A percentile compares a stretch with the other conserved stretches of the same genome.
phyloP scores from a whole-genome alignment of 2,113 vertebrate species.

The Holacanthus passer region DNA sequence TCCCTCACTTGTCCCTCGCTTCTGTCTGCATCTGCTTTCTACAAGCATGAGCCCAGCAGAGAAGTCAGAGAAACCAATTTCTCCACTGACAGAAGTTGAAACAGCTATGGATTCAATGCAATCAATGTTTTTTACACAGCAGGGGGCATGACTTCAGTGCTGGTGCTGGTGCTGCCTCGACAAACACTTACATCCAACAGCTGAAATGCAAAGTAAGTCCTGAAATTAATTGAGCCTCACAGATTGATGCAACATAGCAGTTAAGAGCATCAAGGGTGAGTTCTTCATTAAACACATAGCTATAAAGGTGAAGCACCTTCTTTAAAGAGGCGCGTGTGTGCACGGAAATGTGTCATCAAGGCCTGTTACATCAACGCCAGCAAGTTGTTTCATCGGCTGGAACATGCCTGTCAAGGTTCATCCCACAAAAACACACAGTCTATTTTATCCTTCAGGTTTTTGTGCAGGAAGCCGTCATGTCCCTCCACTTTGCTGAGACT shows the following conservation, averaged over 20 bases:
- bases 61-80: neutral
- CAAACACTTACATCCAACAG: slow-evolving; percentile 1
- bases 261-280: neutral
- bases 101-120: neutral
- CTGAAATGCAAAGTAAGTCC: slow-evolving; percentile 16
- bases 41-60: neutral
- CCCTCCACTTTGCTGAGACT: slow-evolving; percentile 37
- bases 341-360: neutral
- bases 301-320: neutral
- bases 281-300: neutral
- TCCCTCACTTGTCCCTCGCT: neutral
- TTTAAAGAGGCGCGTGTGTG: neutral
- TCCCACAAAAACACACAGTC: neutral
- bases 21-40: neutral
- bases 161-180: neutral
- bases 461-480: slow-evolving; percentile 40
- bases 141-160: neutral
- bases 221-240: neutral
- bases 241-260: neutral
- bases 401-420: slow-evolving; percentile 19
- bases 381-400: slow-evolving; percentile 14
- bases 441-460: slow-evolving; percentile 2
- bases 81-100: neutral
- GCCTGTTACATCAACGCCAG: neutral
- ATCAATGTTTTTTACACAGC: neutral